Conservation (phyloP, 2,888 invertebrate species). For the Acleris sparsana region DNA sequence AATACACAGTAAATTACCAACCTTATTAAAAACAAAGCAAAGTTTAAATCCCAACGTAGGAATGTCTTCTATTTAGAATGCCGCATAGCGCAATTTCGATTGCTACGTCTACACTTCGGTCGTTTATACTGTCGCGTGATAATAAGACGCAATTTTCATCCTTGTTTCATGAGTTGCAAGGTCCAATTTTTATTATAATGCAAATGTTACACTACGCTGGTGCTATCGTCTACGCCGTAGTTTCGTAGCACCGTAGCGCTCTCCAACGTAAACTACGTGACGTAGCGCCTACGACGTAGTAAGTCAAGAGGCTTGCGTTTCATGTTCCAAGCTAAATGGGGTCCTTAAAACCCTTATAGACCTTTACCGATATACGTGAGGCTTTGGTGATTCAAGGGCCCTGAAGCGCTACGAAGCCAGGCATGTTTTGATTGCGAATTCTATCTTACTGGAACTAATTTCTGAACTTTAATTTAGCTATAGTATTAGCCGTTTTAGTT, state of each 20-base stretch:
- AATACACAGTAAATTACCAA: too few species aligned
- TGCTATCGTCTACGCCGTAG: slow-evolving; percentile 59
- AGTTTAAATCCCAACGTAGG: neutral
- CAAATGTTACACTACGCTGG: slow-evolving; percentile 36
- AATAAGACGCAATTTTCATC: neutral
- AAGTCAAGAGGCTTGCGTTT: slow-evolving; percentile 48
- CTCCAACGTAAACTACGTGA: slow-evolving; percentile 60
- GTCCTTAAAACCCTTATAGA: slow-evolving; percentile 24
- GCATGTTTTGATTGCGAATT: too few species aligned
- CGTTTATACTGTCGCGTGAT: neutral
- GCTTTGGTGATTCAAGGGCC: slow-evolving; percentile 19
- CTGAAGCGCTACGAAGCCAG: too few species aligned
- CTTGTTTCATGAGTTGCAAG: neutral
- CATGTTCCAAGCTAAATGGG: slow-evolving; percentile 28
- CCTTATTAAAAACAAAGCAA: neutral
- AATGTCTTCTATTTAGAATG: neutral
- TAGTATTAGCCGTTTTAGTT: too few species aligned
- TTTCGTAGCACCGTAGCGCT: slow-evolving; percentile 51
- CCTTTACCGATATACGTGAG: slow-evolving; percentile 31
- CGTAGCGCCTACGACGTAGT: slow-evolving; percentile 67
- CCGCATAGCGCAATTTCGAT: neutral
- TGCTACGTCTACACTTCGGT: neutral
- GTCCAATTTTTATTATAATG: neutral
- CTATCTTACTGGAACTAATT: too few species aligned
- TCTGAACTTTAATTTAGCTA: too few species aligned